phyloP scores from a whole-genome alignment of 2,888 invertebrate species.

The Schrankia costaestrigalis region DNA sequence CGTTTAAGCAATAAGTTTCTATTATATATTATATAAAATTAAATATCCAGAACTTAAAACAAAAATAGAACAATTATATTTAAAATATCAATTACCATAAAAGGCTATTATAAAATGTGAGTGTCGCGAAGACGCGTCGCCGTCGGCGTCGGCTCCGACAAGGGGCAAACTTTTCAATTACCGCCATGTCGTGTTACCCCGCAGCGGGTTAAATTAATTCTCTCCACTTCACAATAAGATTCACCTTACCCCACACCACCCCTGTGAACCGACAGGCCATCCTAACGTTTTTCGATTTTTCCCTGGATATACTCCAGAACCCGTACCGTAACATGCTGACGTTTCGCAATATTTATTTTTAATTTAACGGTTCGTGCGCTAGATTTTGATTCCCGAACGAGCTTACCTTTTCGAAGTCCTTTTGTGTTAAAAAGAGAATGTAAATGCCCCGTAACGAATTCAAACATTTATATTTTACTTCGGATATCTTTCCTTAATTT shows the following conservation, averaged over 20 bases:
- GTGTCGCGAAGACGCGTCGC: conserved; percentile 54
- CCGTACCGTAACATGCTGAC: conserved; percentile 75
- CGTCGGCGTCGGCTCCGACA: conserved; percentile 60
- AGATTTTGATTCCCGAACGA: conserved; percentile 66
- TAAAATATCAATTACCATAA: conserved; percentile 41
- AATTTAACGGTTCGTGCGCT: conserved; percentile 74
- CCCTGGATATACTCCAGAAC: conserved; percentile 54
- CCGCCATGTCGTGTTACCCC: conserved; percentile 79
- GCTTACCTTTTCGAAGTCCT: conserved; percentile 66
- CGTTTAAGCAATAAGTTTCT: too few relatives aligned
- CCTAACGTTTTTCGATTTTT: conserved; percentile 59
- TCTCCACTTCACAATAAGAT: conserved; percentile 81
- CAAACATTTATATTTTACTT: conserved; percentile 34
- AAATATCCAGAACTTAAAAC: not conserved
- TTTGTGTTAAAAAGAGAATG: conserved; percentile 60
- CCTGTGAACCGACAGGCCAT: conserved; percentile 63
- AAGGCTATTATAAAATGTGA: conserved; percentile 38
- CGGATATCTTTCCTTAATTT: conserved; percentile 17
- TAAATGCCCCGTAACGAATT: conserved; percentile 50
- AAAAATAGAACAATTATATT: conserved; percentile 14
- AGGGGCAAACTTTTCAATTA: conserved; percentile 82
- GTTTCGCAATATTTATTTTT: conserved; percentile 80
- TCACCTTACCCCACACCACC: conserved; percentile 67
- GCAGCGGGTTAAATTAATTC: conserved; percentile 82
- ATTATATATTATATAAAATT: too few relatives aligned